A percentile compares a stretch with the other conserved stretches of the same genome.
Evolutionary conservation across 2,888 invertebrate species (phyloP).

Genomic region (Willowsia nigromaculata): DNA sequence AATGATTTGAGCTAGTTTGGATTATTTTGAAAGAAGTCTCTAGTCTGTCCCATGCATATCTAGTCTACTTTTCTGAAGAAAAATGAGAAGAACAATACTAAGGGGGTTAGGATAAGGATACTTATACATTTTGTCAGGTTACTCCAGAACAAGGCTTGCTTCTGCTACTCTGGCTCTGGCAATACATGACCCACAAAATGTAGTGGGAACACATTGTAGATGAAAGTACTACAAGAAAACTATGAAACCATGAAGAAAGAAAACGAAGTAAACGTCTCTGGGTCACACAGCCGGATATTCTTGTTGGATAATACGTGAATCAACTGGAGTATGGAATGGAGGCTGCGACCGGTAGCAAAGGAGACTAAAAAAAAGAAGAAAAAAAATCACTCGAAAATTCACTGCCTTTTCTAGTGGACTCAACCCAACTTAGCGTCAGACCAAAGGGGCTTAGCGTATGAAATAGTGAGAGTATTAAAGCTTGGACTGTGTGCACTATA

Average conservation of each 20-base stretch:
- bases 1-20: constrained; percentile 23
- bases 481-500: background rate
- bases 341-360: background rate
- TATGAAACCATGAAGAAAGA: background rate
- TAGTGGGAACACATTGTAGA: background rate
- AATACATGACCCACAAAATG: background rate
- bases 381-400: constrained; percentile 47
- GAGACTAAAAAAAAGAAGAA: background rate
- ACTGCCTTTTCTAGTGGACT: constrained; percentile 13
- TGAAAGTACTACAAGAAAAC: background rate
- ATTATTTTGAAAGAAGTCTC: constrained; percentile 16
- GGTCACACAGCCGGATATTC: constrained; percentile 47
- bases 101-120: background rate
- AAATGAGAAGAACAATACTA: constrained; percentile 4
- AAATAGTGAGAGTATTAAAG: constrained; percentile 62
- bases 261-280: constrained; percentile 29
- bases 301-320: constrained; percentile 19
- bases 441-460: constrained; percentile 61
- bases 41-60: background rate
- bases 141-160: background rate
- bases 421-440: constrained; percentile 26
- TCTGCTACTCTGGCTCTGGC: background rate
- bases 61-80: background rate
- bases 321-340: constrained; percentile 11
- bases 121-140: background rate